Evolutionary conservation across 2,888 invertebrate genomes (phyloP).

Genomic region (Drosophila kanekoi): DNA sequence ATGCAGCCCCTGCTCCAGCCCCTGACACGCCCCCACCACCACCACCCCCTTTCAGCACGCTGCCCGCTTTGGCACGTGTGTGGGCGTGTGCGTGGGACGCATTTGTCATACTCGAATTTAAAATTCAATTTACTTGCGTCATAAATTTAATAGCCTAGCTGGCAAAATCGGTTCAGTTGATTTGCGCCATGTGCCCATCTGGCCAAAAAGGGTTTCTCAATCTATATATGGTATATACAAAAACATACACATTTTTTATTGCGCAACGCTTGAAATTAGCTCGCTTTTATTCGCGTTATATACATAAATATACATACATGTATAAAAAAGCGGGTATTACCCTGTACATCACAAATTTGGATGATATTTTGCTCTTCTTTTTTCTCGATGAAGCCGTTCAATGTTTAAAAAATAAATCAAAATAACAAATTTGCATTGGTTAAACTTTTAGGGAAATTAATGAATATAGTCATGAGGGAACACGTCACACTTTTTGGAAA

Average conservation of each 20-base stretch:
- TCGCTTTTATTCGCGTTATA: not conserved
- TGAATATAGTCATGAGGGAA: too few relatives aligned
- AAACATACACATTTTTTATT: too few relatives aligned
- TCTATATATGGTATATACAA: too few relatives aligned
- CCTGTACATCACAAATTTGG: too few relatives aligned
- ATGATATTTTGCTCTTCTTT: too few relatives aligned
- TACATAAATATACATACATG: not conserved
- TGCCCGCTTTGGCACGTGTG: conserved; percentile 20
- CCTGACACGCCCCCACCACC: not conserved
- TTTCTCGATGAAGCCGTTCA: too few relatives aligned
- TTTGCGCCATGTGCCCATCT: conserved; percentile 44
- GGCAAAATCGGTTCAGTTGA: conserved; percentile 55
- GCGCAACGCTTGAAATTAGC: conserved; percentile 1
- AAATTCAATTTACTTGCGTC: conserved; percentile 83
- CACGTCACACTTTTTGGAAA: too few relatives aligned
- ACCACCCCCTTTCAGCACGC: not conserved
- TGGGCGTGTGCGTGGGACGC: conserved; percentile 44
- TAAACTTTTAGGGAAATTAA: too few relatives aligned
- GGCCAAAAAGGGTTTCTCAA: conserved; percentile 19
- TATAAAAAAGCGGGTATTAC: too few relatives aligned
- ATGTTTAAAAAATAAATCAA: too few relatives aligned
- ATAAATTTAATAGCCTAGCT: conserved; percentile 79
- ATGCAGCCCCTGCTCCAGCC: conserved; percentile 30
- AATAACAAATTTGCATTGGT: too few relatives aligned
- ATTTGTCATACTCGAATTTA: conserved; percentile 84